phyloP scores from a whole-genome alignment of 1,140 invertebrate species.

The Trissolcus basalis region DNA sequence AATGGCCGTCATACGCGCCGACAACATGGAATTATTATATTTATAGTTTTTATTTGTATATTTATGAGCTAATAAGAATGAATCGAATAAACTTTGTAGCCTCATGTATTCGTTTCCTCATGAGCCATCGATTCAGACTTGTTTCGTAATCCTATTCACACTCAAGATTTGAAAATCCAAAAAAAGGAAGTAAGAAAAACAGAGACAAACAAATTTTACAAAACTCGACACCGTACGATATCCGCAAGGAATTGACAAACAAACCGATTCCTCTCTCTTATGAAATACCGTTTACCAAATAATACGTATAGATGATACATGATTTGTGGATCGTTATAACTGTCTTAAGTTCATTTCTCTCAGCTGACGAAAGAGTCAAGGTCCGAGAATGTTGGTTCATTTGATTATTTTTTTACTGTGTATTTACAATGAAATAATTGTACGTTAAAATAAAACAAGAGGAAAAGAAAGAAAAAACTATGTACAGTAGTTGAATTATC shows the following conservation, averaged over 20 bases:
- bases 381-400: slow-evolving; percentile 17
- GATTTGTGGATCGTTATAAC: slow-evolving; percentile 5
- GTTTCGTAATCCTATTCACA: slow-evolving; percentile 8
- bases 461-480: slow-evolving; percentile 31
- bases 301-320: slow-evolving; percentile 42
- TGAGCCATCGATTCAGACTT: slow-evolving; percentile 17
- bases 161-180: slow-evolving; percentile 1
- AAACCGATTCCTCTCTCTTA: slow-evolving; percentile 22
- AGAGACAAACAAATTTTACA: slow-evolving; percentile 6
- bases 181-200: no score
- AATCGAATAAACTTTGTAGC: slow-evolving; percentile 40
- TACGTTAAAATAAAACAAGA: slow-evolving; percentile 26
- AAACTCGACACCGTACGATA: slow-evolving; percentile 10
- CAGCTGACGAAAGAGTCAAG: not conserved
- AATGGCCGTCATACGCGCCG: slow-evolving; percentile 61
- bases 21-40: slow-evolving; percentile 62
- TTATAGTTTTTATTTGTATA: slow-evolving; percentile 63
- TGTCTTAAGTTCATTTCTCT: slow-evolving; percentile 4
- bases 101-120: slow-evolving; percentile 36
- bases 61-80: slow-evolving; percentile 63
- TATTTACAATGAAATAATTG: slow-evolving; percentile 42
- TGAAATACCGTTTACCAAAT: slow-evolving; percentile 39
- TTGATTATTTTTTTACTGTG: slow-evolving; percentile 45
- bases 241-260: slow-evolving; percentile 43
- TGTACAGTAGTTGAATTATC: slow-evolving; percentile 50